A percentile compares a stretch with the other conserved stretches of the same genome.
Conservation (phyloP, 2,113 vertebrate genomes). For the Dendrocopos noguchii region DNA sequence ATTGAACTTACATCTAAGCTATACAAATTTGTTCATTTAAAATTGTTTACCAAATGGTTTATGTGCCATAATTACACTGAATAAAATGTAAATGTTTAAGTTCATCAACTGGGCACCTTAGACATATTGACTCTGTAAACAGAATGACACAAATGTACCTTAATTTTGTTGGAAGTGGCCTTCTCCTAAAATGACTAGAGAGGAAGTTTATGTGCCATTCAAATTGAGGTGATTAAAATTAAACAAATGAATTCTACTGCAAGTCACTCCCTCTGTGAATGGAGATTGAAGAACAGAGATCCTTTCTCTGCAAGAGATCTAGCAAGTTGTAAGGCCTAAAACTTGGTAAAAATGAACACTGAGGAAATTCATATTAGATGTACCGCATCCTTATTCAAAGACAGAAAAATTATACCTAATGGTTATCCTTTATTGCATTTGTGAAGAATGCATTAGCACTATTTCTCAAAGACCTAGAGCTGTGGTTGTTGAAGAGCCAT, state of each 20-base stretch:
- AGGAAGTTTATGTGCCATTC: background rate
- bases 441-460: background rate
- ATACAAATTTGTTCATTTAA: conserved; percentile 22
- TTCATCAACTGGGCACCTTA: background rate
- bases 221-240: background rate
- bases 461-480: background rate
- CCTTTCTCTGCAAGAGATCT: background rate
- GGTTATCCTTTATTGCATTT: background rate
- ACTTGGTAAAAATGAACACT: background rate
- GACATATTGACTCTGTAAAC: background rate
- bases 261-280: background rate
- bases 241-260: background rate
- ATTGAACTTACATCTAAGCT: conserved; percentile 11
- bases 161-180: background rate
- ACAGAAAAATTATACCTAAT: background rate
- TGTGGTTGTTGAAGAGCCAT: background rate
- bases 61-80: background rate
- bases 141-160: background rate
- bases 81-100: conserved; percentile 17
- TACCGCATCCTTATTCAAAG: background rate
- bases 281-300: background rate
- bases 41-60: background rate
- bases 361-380: background rate
- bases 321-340: background rate
- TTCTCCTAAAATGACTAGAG: background rate